phyloP scores from a whole-genome alignment of 2,113 vertebrate species.

The Sinocyclocheilus grahami region DNA sequence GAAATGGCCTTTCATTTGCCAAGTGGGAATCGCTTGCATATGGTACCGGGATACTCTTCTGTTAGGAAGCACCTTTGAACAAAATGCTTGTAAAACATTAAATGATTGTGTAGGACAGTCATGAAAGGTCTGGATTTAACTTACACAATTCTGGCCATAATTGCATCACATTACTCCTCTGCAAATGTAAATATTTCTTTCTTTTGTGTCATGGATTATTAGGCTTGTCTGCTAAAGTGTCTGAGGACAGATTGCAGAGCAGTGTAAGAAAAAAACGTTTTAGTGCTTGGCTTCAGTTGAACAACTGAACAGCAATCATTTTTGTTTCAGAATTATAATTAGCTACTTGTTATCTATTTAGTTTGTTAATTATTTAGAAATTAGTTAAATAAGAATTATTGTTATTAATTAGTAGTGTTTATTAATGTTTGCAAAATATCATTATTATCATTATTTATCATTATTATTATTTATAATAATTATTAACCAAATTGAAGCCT shows the following conservation, averaged over 20 bases:
- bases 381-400: no score
- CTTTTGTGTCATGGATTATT: slow-evolving; percentile 12
- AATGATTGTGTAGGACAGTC: slow-evolving; percentile 3
- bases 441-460: no score
- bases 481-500: not conserved
- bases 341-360: no score
- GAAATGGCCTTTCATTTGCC: not conserved
- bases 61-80: slow-evolving; percentile 28
- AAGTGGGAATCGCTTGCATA: slow-evolving; percentile 19
- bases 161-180: not conserved
- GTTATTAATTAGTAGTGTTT: no score
- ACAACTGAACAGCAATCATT: not conserved
- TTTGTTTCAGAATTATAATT: no score
- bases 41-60: not conserved
- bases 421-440: no score
- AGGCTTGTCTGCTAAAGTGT: not conserved
- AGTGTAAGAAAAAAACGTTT: not conserved
- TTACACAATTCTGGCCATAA: not conserved
- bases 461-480: no score
- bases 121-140: slow-evolving; percentile 7
- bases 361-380: no score
- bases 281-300: not conserved
- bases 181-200: not conserved
- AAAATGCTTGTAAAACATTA: slow-evolving; percentile 24
- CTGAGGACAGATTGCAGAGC: not conserved